Evolutionary conservation across 2,797 vertebrate species (phyloP).

Genomic region (Loris lydekkerianus): DNA sequence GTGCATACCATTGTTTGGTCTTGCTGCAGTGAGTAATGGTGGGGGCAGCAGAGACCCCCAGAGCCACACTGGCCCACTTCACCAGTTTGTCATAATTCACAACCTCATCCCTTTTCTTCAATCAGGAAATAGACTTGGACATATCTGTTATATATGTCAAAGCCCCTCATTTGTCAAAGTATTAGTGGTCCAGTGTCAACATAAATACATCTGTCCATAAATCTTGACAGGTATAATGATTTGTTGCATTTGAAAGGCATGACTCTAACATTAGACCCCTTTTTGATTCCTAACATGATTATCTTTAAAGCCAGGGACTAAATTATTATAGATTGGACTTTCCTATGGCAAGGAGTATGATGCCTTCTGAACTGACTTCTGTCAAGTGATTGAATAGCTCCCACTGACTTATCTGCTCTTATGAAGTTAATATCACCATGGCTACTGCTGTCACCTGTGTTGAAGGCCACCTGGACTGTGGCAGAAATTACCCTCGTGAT

Average conservation of each 20-base stretch:
- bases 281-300: constrained; percentile 90
- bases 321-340: constrained; percentile 47
- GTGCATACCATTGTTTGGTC: constrained; percentile 32
- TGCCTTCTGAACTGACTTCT: constrained; percentile 89
- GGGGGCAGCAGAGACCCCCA: constrained; percentile 20
- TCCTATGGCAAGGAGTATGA: constrained; percentile 68
- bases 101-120: constrained; percentile 84
- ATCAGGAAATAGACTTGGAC: constrained; percentile 86
- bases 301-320: constrained; percentile 88
- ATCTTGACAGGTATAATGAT: constrained; percentile 91
- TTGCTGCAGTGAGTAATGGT: constrained; percentile 59
- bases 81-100: constrained; percentile 84
- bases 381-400: constrained; percentile 87
- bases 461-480: constrained; percentile 80
- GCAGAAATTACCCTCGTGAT: constrained; percentile 70
- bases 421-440: constrained; percentile 85
- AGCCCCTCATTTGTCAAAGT: constrained; percentile 89
- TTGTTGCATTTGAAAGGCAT: constrained; percentile 90
- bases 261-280: constrained; percentile 89
- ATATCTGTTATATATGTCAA: constrained; percentile 89
- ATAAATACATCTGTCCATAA: constrained; percentile 92
- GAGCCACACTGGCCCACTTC: constrained; percentile 78
- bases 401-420: constrained; percentile 87
- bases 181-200: constrained; percentile 89
- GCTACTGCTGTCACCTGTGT: constrained; percentile 85